Base-by-base conservation (phyloP, 2,888 invertebrate species). In the Odontothrips loti region DNA sequence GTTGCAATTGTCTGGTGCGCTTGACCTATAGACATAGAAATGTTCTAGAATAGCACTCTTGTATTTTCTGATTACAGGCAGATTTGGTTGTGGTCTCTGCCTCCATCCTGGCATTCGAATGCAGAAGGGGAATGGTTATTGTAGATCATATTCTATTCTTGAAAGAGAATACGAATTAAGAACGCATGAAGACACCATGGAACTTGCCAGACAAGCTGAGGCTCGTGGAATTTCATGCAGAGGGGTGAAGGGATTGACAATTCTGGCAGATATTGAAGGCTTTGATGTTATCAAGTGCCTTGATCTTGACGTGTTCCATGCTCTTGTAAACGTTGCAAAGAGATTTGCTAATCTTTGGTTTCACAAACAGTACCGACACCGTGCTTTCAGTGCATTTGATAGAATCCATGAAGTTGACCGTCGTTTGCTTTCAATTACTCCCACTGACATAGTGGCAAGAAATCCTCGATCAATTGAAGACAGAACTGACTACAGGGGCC, bases 401-500 rank as follows among this genome's bases (percentile, higher is more conserved):
- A 63, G 20, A 20, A 15, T 63, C 6, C 10, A 20, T 17, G 63
- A 63, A 20, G 63, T 63, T 63, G 63, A 63, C 20, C 11, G 20
- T 15, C 63, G 63, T 20, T 20, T 63, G 6, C n/a, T 81, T 11
- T 51, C 80, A 17, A 80, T 80, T 48, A 43, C 78, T 34, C 80
- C 81, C 0, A 68, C 80, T 9, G 23, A 15, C 10, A 79, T 80
- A 23, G 29, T 82, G 9, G 81, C 82, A 29, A 20, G 82, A 34
- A 51, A 58, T 75, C 82, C 78, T 58, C 80, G 63, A 17, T 47
- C 17, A 79, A 80, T 81, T 82, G 82, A 81, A 82, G 84, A 82
- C 81, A 83, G 48, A 79, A 81, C 27, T 83, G 83, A 79, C 83
- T 82, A 82, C 81, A 82, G 80, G 47, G 82, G 80, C 6, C 82